Evolutionary conservation across 2,797 vertebrate genomes (phyloP).

Genomic region (Eulemur mongoz): DNA sequence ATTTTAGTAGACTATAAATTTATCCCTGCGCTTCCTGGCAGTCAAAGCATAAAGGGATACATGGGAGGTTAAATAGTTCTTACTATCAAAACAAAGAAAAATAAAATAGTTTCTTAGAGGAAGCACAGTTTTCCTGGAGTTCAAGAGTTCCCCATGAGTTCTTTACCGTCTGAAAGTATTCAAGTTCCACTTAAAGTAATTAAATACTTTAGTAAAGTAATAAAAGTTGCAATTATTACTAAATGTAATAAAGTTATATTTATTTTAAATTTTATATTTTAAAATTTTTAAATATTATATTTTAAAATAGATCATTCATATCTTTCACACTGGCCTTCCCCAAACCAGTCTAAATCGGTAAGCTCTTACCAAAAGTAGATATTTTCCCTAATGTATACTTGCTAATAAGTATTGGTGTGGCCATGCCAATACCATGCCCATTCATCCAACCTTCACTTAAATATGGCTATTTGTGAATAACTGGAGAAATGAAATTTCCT

Average conservation of each 20-base stretch:
- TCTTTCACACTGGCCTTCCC: background rate
- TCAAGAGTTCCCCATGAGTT: background rate
- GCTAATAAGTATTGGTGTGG: background rate
- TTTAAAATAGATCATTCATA: background rate
- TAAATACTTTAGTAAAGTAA: background rate
- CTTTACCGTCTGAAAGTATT: background rate
- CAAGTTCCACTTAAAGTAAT: background rate
- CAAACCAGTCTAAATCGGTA: background rate
- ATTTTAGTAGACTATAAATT: background rate
- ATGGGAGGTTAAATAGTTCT: background rate
- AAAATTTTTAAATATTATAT: background rate
- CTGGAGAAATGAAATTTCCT: background rate
- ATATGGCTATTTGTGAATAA: background rate
- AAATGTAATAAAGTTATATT: background rate
- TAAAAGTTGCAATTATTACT: background rate
- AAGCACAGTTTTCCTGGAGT: background rate
- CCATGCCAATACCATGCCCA: background rate
- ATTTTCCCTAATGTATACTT: background rate
- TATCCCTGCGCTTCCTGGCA: background rate
- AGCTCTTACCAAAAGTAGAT: background rate
- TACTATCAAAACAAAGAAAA: background rate
- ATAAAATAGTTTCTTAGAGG: background rate
- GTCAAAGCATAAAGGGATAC: background rate
- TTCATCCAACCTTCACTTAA: background rate
- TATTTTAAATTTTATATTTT: background rate